Conservation (phyloP, 2,888 invertebrate genomes). For the Chrysolina oricalcia region DNA sequence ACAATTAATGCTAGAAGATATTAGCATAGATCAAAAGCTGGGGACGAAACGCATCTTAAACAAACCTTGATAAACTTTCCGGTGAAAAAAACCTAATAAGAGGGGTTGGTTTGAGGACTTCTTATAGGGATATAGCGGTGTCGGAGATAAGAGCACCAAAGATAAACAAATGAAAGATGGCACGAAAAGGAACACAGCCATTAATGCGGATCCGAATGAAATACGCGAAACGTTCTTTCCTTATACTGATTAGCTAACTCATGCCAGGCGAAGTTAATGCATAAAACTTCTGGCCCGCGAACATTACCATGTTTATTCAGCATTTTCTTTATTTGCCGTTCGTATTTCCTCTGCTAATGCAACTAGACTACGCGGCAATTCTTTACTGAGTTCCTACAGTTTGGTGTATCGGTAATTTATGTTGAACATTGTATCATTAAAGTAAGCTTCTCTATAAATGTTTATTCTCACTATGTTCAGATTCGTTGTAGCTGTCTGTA, state of each 20-base stretch:
- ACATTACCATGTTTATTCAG: slow-evolving; percentile 56
- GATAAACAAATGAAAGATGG: slow-evolving; percentile 69
- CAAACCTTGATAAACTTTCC: slow-evolving; percentile 33
- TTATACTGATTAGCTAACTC: slow-evolving; percentile 58
- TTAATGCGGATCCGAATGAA: slow-evolving; percentile 53
- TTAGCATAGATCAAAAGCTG: not conserved
- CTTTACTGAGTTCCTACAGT: slow-evolving; percentile 34
- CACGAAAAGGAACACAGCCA: slow-evolving; percentile 60
- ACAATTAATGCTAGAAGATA: too few species aligned
- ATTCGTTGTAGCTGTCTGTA: not conserved
- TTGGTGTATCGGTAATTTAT: slow-evolving; percentile 44
- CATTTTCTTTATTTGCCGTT: slow-evolving; percentile 59
- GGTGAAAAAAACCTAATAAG: slow-evolving; percentile 33
- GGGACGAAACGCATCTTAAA: slow-evolving; percentile 30
- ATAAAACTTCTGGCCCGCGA: slow-evolving; percentile 57
- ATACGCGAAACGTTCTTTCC: slow-evolving; percentile 57
- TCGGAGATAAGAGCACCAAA: slow-evolving; percentile 52
- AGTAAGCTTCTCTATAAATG: slow-evolving; percentile 35
- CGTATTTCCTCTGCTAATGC: slow-evolving; percentile 56
- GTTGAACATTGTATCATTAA: slow-evolving; percentile 38
- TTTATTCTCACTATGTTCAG: slow-evolving; percentile 35
- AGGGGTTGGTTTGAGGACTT: slow-evolving; percentile 37
- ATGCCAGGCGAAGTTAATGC: slow-evolving; percentile 57
- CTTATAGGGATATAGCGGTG: slow-evolving; percentile 40
- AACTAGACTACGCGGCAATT: slow-evolving; percentile 41